Percentiles rank a stretch among this genome's conserved stretches.
Evolutionary conservation across 2,797 vertebrate species (phyloP).

Genomic region (Scolopax rusticola): DNA sequence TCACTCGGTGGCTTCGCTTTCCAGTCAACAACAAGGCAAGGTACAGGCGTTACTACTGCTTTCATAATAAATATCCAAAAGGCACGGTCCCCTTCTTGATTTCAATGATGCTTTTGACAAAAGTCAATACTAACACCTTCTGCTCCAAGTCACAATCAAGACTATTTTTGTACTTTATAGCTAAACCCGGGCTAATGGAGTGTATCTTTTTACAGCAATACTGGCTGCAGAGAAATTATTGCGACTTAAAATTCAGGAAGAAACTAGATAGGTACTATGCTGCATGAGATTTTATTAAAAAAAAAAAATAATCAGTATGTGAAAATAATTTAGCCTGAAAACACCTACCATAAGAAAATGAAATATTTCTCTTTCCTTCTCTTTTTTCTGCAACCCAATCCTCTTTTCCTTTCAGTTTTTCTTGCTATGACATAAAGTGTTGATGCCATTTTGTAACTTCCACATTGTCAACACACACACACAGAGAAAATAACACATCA

Average conservation of each 20-base stretch:
- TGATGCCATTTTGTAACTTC: background rate
- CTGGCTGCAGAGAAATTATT: background rate
- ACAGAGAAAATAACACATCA: background rate
- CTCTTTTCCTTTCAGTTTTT: background rate
- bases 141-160: background rate
- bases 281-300: background rate
- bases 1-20: background rate
- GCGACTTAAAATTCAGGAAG: background rate
- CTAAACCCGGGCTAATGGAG: background rate
- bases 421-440: background rate
- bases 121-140: background rate
- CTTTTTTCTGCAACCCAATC: background rate
- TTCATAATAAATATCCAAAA: background rate
- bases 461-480: background rate
- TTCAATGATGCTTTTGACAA: slow-evolving; percentile 8
- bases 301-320: background rate
- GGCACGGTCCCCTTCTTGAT: background rate
- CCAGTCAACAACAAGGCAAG: background rate
- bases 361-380: background rate
- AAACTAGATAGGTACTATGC: background rate
- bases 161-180: background rate
- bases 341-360: background rate
- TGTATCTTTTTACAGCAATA: background rate
- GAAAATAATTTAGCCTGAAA: background rate
- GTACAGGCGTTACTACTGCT: background rate